Base-by-base conservation (phyloP, 2,113 vertebrate genomes). In the Nansenia antarctica region DNA sequence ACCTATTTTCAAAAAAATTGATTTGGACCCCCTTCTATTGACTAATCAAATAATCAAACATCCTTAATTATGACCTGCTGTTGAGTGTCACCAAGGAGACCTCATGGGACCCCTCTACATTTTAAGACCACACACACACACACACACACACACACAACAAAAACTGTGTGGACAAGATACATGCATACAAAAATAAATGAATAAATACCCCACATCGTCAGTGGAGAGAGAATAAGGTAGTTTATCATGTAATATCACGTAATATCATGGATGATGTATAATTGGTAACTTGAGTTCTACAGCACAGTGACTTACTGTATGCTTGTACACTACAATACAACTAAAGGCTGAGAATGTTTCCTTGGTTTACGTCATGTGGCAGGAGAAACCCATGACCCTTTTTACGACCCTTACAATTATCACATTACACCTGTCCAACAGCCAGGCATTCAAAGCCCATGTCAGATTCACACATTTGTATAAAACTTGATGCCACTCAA, bases 101-200 rank as follows among this genome's bases (percentile, higher is more conserved):
- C 2, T 5, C 11, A 11, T 5, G 45, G 18, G 20, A 49, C 18
- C n/a, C n/a, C 45, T 37, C 35, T 37, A 15, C n/a, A n/a, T n/a
- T n/a, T n/a, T n/a, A n/a, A n/a, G n/a, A n/a, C 18, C 49, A 58
- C 0, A 9, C 3, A 0, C 35, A 20, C 26, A 1, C 3, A 74
- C 49, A n/a, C 32, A 37, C 12, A 53, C n/a, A 26, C 32, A 45
- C 61, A 37, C 32, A 61, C 31, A 45, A 49, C 20, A 49, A 49
- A 7, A 49, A 20, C 45, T 20, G 8, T 49, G n/a, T n/a, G n/a
- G n/a, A n/a, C n/a, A n/a, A 29, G 18, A 49, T 65, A 35, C 15
- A 22, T 59, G 70, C 81, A 85, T 69, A 65, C 71, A 72, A 24
- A 22, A 49, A 49, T 49, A 49, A 6, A 49, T 20, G 45, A 5